Evolutionary conservation across 2,113 vertebrate genomes (phyloP).

Genomic region (Ornithorhynchus anatinus): DNA sequence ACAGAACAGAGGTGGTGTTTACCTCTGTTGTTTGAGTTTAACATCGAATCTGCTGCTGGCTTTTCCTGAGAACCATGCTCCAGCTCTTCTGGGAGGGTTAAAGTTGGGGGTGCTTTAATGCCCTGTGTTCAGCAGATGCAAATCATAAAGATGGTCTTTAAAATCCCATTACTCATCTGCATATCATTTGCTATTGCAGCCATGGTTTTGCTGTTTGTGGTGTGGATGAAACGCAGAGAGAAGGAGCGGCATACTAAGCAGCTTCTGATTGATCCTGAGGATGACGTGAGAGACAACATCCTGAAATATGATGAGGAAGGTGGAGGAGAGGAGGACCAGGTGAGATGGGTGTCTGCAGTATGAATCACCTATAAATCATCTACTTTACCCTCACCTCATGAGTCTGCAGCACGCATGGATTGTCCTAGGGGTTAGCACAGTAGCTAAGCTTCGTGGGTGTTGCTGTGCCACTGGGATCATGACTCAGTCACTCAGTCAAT

Average conservation of each 20-base stretch:
- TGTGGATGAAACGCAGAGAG: constrained; percentile 93
- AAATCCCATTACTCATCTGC: background rate
- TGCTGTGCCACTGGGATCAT: no score
- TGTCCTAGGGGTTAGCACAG: background rate
- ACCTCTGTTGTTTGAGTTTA: background rate
- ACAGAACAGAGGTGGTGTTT: background rate
- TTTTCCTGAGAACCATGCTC: background rate
- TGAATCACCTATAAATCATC: background rate
- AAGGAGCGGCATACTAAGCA: constrained; percentile 94
- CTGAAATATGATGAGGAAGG: constrained; percentile 96
- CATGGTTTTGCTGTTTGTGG: constrained; percentile 91
- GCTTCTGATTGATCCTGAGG: constrained; percentile 94
- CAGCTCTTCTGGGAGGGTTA: background rate
- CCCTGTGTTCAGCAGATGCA: rapidly evolving
- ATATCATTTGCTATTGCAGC: constrained; percentile 57
- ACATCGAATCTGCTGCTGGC: background rate
- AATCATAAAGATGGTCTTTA: rapidly evolving
- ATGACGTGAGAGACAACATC: constrained; percentile 95
- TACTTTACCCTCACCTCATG: no score
- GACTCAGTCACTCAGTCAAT: no score
- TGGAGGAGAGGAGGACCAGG: constrained; percentile 96
- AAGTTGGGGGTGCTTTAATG: background rate
- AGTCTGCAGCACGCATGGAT: background rate
- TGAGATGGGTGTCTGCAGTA: constrained; percentile 65
- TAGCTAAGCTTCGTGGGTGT: background rate